Percentiles rank a stretch among this genome's conserved stretches.
phyloP scores from a whole-genome alignment of 2,888 invertebrate species.

The Amitus sp. region DNA sequence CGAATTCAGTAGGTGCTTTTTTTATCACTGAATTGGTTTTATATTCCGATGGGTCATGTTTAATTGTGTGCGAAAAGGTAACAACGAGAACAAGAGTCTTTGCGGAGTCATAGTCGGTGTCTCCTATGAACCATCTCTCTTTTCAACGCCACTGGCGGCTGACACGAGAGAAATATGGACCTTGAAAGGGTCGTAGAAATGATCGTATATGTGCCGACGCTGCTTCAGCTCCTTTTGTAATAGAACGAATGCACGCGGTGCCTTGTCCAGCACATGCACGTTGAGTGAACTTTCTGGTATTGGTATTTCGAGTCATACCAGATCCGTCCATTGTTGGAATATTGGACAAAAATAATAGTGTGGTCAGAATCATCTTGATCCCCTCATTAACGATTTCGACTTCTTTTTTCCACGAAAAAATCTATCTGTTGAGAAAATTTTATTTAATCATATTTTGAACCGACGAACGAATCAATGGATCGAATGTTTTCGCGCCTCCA shows the following conservation, averaged over 20 bases:
- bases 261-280: slow-evolving; percentile 57
- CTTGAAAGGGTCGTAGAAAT: slow-evolving; percentile 49
- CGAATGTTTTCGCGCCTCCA: background rate
- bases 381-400: slow-evolving; percentile 29
- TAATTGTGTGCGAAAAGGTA: background rate
- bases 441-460: slow-evolving; percentile 1
- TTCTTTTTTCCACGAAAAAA: slow-evolving; percentile 12
- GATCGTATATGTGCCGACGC: slow-evolving; percentile 49
- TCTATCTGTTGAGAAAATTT: too few relatives aligned
- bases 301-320: slow-evolving; percentile 45
- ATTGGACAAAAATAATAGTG: slow-evolving; percentile 53
- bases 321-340: slow-evolving; percentile 50
- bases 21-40: too few relatives aligned
- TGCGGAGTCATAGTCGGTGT: slow-evolving; percentile 24
- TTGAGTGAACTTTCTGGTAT: slow-evolving; percentile 45
- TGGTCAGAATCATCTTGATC: slow-evolving; percentile 41
- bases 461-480: background rate
- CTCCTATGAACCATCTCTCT: slow-evolving; percentile 38
- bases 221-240: slow-evolving; percentile 60
- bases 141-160: slow-evolving; percentile 38
- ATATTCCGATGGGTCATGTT: too few relatives aligned
- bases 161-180: slow-evolving; percentile 33
- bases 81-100: slow-evolving; percentile 3
- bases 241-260: slow-evolving; percentile 58
- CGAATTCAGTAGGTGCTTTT: too few relatives aligned